Percentiles rank a stretch among this genome's conserved stretches.
These are phyloP conservation scores for Strigamia crassipes DNA, from an alignment of 2,888 invertebrate species.

Conservation along the genomic window DNA sequence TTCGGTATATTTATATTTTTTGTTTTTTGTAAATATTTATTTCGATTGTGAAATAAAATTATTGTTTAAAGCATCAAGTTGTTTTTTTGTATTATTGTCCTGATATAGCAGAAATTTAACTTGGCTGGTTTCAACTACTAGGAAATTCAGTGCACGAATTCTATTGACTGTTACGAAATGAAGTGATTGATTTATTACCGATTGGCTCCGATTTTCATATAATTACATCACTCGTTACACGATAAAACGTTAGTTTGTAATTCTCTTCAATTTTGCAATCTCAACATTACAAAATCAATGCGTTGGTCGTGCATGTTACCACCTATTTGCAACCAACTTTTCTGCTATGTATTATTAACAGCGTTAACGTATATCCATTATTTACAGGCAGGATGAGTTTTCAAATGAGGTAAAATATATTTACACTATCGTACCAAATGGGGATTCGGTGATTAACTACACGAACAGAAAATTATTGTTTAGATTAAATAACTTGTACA, in stretches of 20 bases:
- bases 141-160: background rate
- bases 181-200: background rate
- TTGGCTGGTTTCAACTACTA: background rate
- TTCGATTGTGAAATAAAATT: background rate
- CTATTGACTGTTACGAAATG: background rate
- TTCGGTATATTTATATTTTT: background rate
- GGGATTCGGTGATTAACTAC: too few species aligned
- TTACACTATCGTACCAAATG: too few species aligned
- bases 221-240: background rate
- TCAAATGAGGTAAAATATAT: too few species aligned
- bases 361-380: background rate
- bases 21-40: conserved; percentile 10
- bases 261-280: background rate
- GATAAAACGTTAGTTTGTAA: background rate
- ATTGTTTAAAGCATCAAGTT: background rate
- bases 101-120: background rate
- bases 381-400: too few species aligned
- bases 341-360: background rate
- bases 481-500: too few species aligned
- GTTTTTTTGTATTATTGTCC: background rate
- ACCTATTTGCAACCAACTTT: background rate
- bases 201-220: background rate
- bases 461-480: too few species aligned
- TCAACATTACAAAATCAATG: background rate
- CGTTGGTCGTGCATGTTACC: background rate